These are phyloP conservation scores for Acanthosepion pharaonis DNA, from an alignment of 2,888 invertebrate genomes.

Conservation along the genomic window DNA sequence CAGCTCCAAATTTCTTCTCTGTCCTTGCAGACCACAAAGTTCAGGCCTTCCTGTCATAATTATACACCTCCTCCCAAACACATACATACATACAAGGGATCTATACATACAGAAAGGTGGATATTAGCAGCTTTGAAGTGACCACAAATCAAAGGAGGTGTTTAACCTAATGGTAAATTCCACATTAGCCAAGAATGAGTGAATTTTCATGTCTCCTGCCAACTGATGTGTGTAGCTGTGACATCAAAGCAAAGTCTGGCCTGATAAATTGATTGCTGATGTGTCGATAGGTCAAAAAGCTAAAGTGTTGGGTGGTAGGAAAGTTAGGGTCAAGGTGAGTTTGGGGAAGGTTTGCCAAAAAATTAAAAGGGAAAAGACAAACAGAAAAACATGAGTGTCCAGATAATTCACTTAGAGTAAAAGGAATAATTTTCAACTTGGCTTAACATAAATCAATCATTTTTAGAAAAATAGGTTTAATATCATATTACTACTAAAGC, in stretches of 20 bases:
- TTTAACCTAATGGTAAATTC: slow-evolving; percentile 6
- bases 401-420: background rate
- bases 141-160: slow-evolving; percentile 16
- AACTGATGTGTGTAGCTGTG: slow-evolving; percentile 20
- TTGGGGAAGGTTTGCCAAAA: background rate
- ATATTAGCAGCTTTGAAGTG: slow-evolving; percentile 11
- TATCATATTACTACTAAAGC: background rate
- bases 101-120: background rate
- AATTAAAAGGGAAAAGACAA: background rate
- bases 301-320: background rate
- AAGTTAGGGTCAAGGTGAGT: background rate
- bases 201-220: slow-evolving; percentile 1
- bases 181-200: slow-evolving; percentile 22
- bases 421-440: background rate
- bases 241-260: slow-evolving; percentile 33
- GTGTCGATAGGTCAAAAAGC: slow-evolving; percentile 33
- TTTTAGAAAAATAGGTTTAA: slow-evolving; percentile 8
- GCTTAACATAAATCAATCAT: background rate
- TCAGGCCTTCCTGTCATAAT: background rate
- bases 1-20: background rate
- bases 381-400: background rate
- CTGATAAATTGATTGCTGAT: slow-evolving; percentile 23
- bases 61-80: background rate
- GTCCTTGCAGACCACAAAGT: background rate
- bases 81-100: background rate